Percentiles rank a stretch among this genome's conserved stretches.
phyloP scores from a whole-genome alignment of 2,797 vertebrate genomes.

The Chelon auratus region DNA sequence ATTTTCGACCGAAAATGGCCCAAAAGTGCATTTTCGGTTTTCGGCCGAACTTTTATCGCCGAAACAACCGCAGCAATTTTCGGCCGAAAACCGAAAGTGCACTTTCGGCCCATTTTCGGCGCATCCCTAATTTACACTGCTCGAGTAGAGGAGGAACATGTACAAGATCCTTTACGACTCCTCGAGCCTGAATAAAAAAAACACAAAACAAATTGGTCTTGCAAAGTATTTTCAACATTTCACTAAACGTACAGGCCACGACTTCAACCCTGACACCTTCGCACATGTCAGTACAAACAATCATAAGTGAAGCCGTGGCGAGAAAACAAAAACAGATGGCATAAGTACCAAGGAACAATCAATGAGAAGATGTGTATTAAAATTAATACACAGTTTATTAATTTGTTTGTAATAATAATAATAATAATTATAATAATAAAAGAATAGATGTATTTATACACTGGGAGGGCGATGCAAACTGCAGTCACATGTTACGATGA shows the following conservation, averaged over 20 bases:
- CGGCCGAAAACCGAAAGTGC: too few relatives aligned
- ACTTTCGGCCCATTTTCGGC: too few relatives aligned
- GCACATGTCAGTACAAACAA: conserved; percentile 18
- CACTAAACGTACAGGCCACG: neutral
- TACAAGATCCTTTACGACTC: too few relatives aligned
- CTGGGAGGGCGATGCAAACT: conserved; percentile 27
- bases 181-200: neutral
- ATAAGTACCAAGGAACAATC: conserved; percentile 33
- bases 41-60: too few relatives aligned
- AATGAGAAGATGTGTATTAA: conserved; percentile 47
- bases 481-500: conserved; percentile 11
- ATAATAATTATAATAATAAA: conserved; percentile 8
- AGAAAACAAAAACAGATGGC: neutral
- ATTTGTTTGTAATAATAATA: conserved; percentile 39
- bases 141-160: too few relatives aligned
- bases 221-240: neutral
- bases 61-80: too few relatives aligned
- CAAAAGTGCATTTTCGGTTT: too few relatives aligned
- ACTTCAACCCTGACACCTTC: conserved; percentile 21
- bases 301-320: conserved; percentile 14
- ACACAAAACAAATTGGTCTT: neutral
- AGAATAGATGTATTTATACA: conserved; percentile 26
- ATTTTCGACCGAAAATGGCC: too few relatives aligned
- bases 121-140: too few relatives aligned
- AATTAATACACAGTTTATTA: conserved; percentile 66